A percentile compares a stretch with the other conserved stretches of the same genome.
These are phyloP conservation scores for Crocodylus rhombifer DNA, from an alignment of 2,797 vertebrate species.

Conservation along the genomic window DNA sequence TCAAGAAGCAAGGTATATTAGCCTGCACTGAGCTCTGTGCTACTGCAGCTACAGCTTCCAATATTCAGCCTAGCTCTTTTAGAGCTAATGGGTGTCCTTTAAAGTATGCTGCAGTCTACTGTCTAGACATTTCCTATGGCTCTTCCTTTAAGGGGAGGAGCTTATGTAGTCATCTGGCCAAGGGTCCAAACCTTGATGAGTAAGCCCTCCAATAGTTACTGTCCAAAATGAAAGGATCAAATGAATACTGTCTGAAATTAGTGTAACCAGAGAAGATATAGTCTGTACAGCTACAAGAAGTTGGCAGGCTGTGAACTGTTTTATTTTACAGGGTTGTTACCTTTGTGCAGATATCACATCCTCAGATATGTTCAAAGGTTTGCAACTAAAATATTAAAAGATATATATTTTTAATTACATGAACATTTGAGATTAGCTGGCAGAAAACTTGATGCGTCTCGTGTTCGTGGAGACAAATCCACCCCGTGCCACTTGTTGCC, in stretches of 20 bases:
- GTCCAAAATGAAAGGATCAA: conserved; percentile 47
- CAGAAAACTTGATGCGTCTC: background rate
- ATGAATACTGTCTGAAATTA: conserved; percentile 52
- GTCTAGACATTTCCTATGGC: background rate
- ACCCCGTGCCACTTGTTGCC: background rate
- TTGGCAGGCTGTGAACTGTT: background rate
- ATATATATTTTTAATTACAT: background rate
- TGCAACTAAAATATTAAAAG: fast-evolving
- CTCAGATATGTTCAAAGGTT: background rate
- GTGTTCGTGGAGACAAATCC: background rate
- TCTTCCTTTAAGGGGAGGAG: background rate
- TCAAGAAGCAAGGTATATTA: too few relatives aligned
- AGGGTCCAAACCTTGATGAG: background rate
- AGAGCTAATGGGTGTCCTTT: background rate
- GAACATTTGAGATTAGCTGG: background rate
- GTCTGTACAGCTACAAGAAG: conserved; percentile 45
- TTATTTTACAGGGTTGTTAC: conserved; percentile 18
- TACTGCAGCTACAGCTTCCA: background rate
- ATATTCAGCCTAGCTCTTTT: background rate
- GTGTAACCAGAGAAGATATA: conserved; percentile 37
- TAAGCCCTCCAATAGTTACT: conserved; percentile 43
- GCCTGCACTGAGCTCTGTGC: background rate
- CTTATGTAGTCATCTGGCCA: background rate
- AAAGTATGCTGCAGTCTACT: background rate
- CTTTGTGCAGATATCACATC: background rate